Conservation (phyloP, 2,797 vertebrate species). For the Hirundo rustica region DNA sequence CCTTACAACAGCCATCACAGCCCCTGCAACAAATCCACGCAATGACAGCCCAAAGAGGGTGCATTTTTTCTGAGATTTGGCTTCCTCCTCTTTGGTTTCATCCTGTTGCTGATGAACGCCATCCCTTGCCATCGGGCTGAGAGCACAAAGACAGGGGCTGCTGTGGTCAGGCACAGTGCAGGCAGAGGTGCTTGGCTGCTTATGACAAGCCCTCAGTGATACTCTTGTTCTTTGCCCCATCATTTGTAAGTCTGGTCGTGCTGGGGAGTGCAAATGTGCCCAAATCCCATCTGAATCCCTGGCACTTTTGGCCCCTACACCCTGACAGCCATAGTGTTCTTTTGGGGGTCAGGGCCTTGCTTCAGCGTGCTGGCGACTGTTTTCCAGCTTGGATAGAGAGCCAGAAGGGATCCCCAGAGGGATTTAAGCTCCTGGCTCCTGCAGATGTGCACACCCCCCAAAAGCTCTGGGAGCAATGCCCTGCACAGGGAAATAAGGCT, state of each 20-base stretch:
- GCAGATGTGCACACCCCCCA: background rate
- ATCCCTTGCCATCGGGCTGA: accelerated
- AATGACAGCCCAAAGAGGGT: background rate
- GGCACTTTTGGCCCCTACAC: background rate
- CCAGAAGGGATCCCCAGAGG: background rate
- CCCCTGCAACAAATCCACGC: background rate
- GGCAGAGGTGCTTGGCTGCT: background rate
- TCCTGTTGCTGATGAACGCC: background rate
- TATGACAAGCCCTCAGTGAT: background rate
- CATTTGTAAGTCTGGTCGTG: background rate
- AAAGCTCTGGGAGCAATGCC: background rate
- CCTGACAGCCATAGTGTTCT: accelerated
- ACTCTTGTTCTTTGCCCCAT: background rate
- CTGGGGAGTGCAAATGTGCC: background rate
- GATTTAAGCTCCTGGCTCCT: background rate
- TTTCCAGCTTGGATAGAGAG: background rate
- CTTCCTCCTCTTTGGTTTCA: background rate
- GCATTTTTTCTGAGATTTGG: background rate
- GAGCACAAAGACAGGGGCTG: background rate
- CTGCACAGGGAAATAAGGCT: accelerated
- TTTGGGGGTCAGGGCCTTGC: background rate
- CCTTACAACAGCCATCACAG: background rate
- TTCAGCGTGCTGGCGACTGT: background rate
- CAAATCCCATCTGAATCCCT: background rate
- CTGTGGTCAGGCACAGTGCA: background rate